Conservation (phyloP, 2,797 vertebrate species). For the Acipenser ruthenus region DNA sequence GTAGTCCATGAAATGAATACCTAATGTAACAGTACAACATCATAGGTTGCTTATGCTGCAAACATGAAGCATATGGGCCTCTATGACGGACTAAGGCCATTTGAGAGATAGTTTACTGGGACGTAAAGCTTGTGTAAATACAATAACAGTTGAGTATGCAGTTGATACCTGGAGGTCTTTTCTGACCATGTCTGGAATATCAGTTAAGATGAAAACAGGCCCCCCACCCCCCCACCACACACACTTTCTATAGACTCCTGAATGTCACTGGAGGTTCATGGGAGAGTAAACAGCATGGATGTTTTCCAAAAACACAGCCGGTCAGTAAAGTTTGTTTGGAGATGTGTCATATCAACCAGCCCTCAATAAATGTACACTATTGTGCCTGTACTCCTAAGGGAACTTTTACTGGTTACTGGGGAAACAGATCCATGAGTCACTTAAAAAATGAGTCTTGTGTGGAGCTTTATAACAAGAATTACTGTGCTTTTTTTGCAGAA, state of each 20-base stretch:
- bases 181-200: slow-evolving; percentile 90
- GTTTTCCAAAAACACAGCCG: slow-evolving; percentile 93
- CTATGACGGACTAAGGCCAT: slow-evolving; percentile 66
- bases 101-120: slow-evolving; percentile 71
- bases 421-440: slow-evolving; percentile 42
- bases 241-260: slow-evolving; percentile 43
- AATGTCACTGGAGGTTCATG: slow-evolving; percentile 76
- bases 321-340: slow-evolving; percentile 72
- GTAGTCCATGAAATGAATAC: slow-evolving; percentile 97
- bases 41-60: slow-evolving; percentile 91
- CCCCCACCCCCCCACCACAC: slow-evolving; percentile 26
- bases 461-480: slow-evolving; percentile 22
- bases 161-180: slow-evolving; percentile 84
- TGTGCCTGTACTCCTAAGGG: slow-evolving; percentile 46
- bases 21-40: slow-evolving; percentile 93
- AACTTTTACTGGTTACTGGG: slow-evolving; percentile 39
- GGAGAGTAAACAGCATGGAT: slow-evolving; percentile 81
- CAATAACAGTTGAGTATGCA: slow-evolving; percentile 86
- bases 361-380: slow-evolving; percentile 48
- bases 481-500: not conserved
- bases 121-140: slow-evolving; percentile 77
- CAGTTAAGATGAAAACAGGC: slow-evolving; percentile 82
- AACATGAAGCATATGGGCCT: slow-evolving; percentile 84
- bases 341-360: slow-evolving; percentile 77
- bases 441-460: slow-evolving; percentile 35